Evolutionary conservation across 2,888 invertebrate species (phyloP), one percentile per base, ranked within the genome.

Genomic region (Cartodere bifasciata): DNA sequence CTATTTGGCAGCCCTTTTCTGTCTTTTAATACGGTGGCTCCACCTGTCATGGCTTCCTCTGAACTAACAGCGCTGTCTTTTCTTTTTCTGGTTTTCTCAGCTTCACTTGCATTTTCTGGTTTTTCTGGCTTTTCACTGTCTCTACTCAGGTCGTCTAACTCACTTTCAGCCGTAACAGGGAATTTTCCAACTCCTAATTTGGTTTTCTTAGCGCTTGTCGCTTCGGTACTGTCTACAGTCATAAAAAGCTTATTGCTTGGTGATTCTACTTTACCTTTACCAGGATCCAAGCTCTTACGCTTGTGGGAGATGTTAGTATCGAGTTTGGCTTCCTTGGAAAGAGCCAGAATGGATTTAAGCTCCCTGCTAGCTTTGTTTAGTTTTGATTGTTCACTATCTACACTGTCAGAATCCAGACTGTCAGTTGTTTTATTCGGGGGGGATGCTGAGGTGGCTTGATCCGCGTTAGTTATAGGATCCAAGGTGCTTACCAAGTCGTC

Each of bases 271-370:
- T 36, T 36, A n/a, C 21, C 16, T 14, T 61, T 62, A 20, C 55
- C 46, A 28, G 62, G 60, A 4, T 60, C 45, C 14, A 64, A 51
- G 28, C 52, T 52, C 45, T 65, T 69, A 40, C 62, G 62, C 31
- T 64, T 56, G 38, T 59, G 62, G 13, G 62, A 56, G 37, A 55
- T 56, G 31, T 70, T 71, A 26, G 66, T 51, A 20, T 61, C 58
- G 20, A 79, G 68, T 49, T 77, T 73, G 1, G 78, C 76, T 47
- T 76, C 75, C 49, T 70, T 75, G 13, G 75, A 72, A 9, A 76
- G 68, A 16, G 72, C 72, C 39, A 77, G 68, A 13, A 79, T 56
- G 2, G 70, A 71, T 43, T 70, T 64, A 33, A 77, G 57, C 51
- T 79, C 78, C 37, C 73, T 35, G 30, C 35, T 48, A 16, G 38